A percentile compares a stretch with the other conserved stretches of the same genome.
These are phyloP conservation scores for Buathra laborator DNA, from an alignment of 2,888 invertebrate species.

Conservation along the genomic window DNA sequence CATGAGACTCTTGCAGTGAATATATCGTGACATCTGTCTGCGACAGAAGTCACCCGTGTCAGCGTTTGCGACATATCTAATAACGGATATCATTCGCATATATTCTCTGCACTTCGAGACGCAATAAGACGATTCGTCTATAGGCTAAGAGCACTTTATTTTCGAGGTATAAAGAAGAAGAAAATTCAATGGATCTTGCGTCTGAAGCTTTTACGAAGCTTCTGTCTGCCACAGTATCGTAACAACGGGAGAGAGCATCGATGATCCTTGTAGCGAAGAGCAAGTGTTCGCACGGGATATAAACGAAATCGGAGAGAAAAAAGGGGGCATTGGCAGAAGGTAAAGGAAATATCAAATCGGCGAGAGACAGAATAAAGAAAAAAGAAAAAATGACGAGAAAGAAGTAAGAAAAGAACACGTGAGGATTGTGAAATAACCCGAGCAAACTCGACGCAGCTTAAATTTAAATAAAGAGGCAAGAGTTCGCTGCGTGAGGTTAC, in stretches of 20 bases:
- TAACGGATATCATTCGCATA: slow-evolving; percentile 42
- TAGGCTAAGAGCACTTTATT: slow-evolving; percentile 14
- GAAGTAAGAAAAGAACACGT: slow-evolving; percentile 37
- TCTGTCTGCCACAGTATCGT: background rate
- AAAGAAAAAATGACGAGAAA: slow-evolving; percentile 9
- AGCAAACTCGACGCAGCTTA: slow-evolving; percentile 52
- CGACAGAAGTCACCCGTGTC: slow-evolving; percentile 56
- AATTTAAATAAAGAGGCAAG: slow-evolving; percentile 67
- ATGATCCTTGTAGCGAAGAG: slow-evolving; percentile 41
- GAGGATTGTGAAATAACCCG: slow-evolving; percentile 60
- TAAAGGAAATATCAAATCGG: slow-evolving; percentile 64
- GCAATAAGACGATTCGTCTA: slow-evolving; percentile 24
- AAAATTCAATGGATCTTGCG: slow-evolving; percentile 19
- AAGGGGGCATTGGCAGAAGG: slow-evolving; percentile 30
- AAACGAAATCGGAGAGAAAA: slow-evolving; percentile 45
- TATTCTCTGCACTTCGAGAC: background rate
- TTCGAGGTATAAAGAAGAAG: slow-evolving; percentile 13
- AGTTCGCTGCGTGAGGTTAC: slow-evolving; percentile 48
- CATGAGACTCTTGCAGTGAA: slow-evolving; percentile 11
- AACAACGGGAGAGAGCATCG: slow-evolving; percentile 20
- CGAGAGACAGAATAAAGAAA: slow-evolving; percentile 28
- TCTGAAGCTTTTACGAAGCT: slow-evolving; percentile 47
- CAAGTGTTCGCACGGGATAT: slow-evolving; percentile 47
- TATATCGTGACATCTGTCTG: slow-evolving; percentile 34
- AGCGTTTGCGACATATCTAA: slow-evolving; percentile 39